Base-by-base conservation (phyloP, 2,797 vertebrate species). In the Oryzias sinensis region DNA sequence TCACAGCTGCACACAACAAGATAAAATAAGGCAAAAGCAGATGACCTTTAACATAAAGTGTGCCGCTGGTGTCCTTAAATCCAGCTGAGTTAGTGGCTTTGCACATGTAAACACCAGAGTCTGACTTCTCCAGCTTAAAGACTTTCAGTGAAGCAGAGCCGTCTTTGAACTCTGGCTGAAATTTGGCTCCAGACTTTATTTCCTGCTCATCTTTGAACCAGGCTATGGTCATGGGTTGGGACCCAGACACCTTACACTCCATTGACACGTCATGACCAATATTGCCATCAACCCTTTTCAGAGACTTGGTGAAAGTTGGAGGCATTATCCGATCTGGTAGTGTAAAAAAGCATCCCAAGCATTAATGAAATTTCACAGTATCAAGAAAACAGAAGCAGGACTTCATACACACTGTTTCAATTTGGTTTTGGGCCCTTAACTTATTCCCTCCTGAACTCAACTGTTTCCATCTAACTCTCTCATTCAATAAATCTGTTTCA, bases 141-240 rank as follows among this genome's bases (percentile, higher is more conserved):
- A 99, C 93, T 82, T 91, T 94, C 84, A 99, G 67, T 17, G 88
- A 87, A 3, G 93, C 94, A 14, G 94, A 95, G 72, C 88, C 93
- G 83, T 99, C 97, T 87, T 93, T 92, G 72, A 95, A 94, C 3
- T 94, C 91, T 44, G 93, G 83, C 81, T 88, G 90, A 73, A 95
- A 94, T 85, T 93, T 98, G 61, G 87, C 76, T 43, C 93, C 92
- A 72, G 92, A 55, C 17, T 77, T 51, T 48, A 98, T 73, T 78
- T 98, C 95, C 79, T 81, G 91, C 14, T 95, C 93, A 3, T 97
- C 94, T 88, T 98, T 99, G 83, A 96, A 98, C 97, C 97, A 99
- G 71, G 87, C 84, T 49, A 98, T 75, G 1, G 90, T 94, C 93
- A 99, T 97, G 56, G 97, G 96, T 72, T 98, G 94, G 48, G 97